phyloP scores from a whole-genome alignment of 2,797 vertebrate species.

The Chelon auratus region DNA sequence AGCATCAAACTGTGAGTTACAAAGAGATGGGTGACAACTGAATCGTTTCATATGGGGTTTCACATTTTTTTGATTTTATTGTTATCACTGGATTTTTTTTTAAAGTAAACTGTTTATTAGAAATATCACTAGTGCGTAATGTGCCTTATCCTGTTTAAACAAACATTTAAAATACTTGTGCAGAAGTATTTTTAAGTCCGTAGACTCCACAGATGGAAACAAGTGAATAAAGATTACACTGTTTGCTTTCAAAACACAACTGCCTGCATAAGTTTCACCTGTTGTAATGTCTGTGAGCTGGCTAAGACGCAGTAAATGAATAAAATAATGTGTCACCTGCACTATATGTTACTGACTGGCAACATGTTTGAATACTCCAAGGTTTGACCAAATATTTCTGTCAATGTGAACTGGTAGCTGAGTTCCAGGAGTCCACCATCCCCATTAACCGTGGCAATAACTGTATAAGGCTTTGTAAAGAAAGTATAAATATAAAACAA shows the following conservation, averaged over 20 bases:
- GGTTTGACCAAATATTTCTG: not conserved
- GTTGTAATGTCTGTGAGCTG: not conserved
- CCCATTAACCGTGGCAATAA: slow-evolving; percentile 6
- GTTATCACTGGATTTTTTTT: not conserved
- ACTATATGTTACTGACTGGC: too few relatives aligned
- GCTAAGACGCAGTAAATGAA: not conserved
- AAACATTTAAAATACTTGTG: too few relatives aligned
- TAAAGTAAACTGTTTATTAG: not conserved
- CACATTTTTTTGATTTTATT: not conserved
- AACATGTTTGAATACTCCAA: too few relatives aligned
- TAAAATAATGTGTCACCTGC: too few relatives aligned
- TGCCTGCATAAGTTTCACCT: not conserved
- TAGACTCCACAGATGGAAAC: not conserved
- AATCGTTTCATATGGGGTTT: too few relatives aligned
- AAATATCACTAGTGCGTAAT: not conserved
- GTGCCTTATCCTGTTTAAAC: not conserved
- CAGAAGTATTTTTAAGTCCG: too few relatives aligned
- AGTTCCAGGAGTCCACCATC: not conserved
- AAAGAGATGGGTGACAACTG: too few relatives aligned
- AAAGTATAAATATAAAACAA: slow-evolving; percentile 21
- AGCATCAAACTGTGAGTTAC: too few relatives aligned
- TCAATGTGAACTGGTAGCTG: not conserved
- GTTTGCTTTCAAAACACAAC: not conserved
- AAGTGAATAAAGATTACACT: not conserved
- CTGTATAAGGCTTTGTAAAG: slow-evolving; percentile 20